Evolutionary conservation across 2,113 vertebrate species (phyloP).

Genomic region (Lichenostomus cassidix): DNA sequence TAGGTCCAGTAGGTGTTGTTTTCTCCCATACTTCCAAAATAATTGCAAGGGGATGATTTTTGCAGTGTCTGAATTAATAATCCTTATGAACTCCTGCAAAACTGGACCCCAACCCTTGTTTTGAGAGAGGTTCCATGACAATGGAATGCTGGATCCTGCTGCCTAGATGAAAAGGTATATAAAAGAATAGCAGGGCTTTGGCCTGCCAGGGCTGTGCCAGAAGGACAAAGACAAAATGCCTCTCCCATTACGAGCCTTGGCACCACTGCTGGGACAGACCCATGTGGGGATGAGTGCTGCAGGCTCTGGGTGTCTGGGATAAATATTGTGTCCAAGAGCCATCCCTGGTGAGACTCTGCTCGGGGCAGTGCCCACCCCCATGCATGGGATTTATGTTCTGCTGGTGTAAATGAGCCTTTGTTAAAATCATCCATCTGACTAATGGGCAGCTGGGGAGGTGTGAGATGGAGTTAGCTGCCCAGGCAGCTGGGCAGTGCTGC

Average conservation of each 20-base stretch:
- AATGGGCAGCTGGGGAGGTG: neutral
- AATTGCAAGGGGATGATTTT: neutral
- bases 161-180: neutral
- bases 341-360: neutral
- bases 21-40: neutral
- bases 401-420: neutral
- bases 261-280: neutral
- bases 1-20: neutral
- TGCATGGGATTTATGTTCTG: neutral
- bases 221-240: neutral
- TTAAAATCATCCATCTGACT: neutral
- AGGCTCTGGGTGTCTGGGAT: neutral
- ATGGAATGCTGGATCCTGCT: neutral
- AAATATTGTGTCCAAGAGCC: neutral
- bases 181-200: neutral
- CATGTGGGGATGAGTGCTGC: neutral
- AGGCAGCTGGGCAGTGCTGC: neutral
- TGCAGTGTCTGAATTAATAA: neutral
- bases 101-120: neutral
- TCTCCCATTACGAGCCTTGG: neutral
- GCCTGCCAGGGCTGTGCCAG: neutral
- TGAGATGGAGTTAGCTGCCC: neutral
- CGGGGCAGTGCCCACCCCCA: neutral
- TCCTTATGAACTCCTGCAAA: neutral
- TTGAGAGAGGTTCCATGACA: neutral